A percentile compares a stretch with the other conserved stretches of the same genome.
phyloP scores from a whole-genome alignment of 2,113 vertebrate species.

The Sterrhoptilus dennistouni region DNA sequence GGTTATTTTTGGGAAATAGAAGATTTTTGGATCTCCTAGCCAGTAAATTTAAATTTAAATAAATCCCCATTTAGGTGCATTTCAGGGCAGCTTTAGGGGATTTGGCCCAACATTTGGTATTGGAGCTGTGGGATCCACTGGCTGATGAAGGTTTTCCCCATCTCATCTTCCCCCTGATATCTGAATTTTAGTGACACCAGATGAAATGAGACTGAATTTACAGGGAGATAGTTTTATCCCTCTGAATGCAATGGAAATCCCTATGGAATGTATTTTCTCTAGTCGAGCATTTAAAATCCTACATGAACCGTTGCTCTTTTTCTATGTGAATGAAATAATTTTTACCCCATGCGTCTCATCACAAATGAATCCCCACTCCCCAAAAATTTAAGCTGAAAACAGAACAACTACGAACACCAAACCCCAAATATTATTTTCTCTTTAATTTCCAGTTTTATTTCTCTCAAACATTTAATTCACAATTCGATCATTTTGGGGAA shows the following conservation, averaged over 20 bases:
- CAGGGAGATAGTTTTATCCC: background rate
- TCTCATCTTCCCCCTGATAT: background rate
- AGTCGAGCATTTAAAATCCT: background rate
- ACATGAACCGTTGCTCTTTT: fast-evolving
- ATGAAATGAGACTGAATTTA: background rate
- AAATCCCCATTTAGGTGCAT: background rate
- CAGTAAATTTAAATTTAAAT: too few species aligned
- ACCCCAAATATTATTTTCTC: background rate
- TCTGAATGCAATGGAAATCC: background rate
- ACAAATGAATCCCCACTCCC: background rate
- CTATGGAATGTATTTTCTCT: background rate
- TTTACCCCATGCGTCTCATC: background rate
- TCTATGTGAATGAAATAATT: background rate
- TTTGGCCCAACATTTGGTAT: background rate
- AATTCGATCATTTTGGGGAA: background rate
- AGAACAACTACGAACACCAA: background rate
- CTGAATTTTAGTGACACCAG: background rate
- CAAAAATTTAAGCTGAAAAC: background rate
- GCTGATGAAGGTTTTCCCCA: background rate
- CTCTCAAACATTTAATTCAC: background rate
- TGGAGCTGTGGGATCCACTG: background rate
- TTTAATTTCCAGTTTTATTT: background rate
- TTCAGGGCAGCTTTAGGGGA: background rate
- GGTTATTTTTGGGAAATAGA: too few species aligned
- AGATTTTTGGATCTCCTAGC: too few species aligned